These are phyloP conservation scores for Phylloscopus trochilus DNA, from an alignment of 2,113 vertebrate genomes.

Conservation along the genomic window DNA sequence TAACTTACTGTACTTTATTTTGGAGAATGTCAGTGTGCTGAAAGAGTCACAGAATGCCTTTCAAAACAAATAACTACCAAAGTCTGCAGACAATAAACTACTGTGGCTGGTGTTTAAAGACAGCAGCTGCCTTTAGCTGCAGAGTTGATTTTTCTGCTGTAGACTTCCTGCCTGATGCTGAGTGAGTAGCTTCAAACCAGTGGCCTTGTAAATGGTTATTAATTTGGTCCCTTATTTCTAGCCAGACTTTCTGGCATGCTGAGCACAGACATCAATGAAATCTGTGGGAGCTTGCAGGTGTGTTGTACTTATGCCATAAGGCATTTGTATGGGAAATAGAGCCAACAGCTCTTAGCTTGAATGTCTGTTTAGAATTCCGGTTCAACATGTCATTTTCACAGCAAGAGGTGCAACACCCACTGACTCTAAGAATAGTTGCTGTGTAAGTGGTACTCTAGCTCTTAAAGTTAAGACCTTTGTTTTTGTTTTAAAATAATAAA, in stretches of 20 bases:
- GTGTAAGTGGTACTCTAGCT: not conserved
- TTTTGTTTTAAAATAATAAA: not conserved
- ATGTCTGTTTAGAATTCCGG: not conserved
- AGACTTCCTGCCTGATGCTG: constrained; percentile 1
- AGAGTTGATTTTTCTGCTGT: not conserved
- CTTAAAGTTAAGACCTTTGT: not conserved
- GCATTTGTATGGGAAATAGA: constrained; percentile 2
- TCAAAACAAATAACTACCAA: not conserved
- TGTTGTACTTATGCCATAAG: not conserved
- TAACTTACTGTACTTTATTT: not conserved
- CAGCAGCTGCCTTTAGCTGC: not conserved
- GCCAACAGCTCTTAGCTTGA: not conserved
- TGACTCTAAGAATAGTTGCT: not conserved
- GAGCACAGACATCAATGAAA: not conserved
- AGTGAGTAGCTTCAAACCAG: not conserved
- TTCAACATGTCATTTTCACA: not conserved
- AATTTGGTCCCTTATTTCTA: constrained; percentile 8
- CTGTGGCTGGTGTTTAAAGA: not conserved
- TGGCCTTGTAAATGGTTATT: not conserved
- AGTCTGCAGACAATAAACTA: not conserved
- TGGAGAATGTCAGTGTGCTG: not conserved
- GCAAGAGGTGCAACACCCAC: not conserved
- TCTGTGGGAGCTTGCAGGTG: constrained; percentile 24
- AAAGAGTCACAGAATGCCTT: not conserved
- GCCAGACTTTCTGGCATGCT: not conserved